phyloP scores from a whole-genome alignment of 2,113 vertebrate species.

The Triplophysa tibetana region DNA sequence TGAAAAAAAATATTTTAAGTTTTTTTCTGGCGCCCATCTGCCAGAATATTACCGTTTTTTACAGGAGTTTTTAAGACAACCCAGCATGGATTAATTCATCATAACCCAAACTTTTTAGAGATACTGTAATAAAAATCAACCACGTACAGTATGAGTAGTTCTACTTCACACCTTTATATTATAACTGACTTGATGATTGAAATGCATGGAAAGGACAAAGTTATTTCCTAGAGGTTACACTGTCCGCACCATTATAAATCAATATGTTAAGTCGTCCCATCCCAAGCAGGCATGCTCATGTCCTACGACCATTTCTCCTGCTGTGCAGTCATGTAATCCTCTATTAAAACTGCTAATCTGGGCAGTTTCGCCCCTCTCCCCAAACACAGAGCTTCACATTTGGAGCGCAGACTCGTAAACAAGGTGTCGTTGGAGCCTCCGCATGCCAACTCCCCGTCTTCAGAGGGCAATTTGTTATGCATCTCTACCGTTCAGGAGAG shows the following conservation, averaged over 20 bases:
- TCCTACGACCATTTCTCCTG: background rate
- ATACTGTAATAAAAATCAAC: too few relatives aligned
- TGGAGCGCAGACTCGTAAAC: background rate
- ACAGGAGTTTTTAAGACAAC: too few relatives aligned
- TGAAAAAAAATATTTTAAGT: too few relatives aligned
- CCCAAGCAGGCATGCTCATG: background rate
- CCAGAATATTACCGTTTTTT: too few relatives aligned
- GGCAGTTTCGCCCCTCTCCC: background rate
- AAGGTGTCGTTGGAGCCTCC: conserved; percentile 15
- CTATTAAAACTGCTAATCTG: background rate
- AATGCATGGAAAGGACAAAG: too few relatives aligned
- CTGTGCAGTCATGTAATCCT: background rate
- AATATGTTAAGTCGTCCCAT: background rate
- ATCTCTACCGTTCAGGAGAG: conserved; percentile 31
- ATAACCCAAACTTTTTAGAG: too few relatives aligned
- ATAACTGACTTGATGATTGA: too few relatives aligned
- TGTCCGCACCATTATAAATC: background rate
- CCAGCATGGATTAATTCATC: too few relatives aligned
- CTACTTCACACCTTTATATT: too few relatives aligned
- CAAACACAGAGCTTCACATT: background rate
- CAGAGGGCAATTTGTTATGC: conserved; percentile 48
- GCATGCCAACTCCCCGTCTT: conserved; percentile 28
- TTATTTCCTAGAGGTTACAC: background rate
- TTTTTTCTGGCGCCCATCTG: too few relatives aligned
- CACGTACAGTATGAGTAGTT: too few relatives aligned